Evolutionary conservation across 2,888 invertebrate genomes (phyloP), one percentile per base, ranked within the genome.

Genomic region (Patella pellucida): DNA sequence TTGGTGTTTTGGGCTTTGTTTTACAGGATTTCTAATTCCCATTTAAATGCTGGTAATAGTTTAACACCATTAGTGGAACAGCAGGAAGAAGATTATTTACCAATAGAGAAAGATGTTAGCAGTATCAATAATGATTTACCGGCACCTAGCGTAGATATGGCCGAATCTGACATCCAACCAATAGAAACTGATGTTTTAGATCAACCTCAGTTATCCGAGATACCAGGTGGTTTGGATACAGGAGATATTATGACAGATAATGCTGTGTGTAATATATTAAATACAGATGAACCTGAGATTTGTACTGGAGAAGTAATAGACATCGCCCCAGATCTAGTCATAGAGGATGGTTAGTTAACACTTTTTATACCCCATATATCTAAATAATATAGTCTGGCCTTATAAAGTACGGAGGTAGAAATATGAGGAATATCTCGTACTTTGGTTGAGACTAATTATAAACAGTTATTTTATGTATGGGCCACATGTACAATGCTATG

Each of bases 21-120:
- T 78, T 79, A 52, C 77, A 84, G 84, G 78, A 84, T 82, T 54
- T 81, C 82, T 12, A 82, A 74, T 72, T 78, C 82, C 50, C 81
- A 71, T 73, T 23, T 78, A 12, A 76, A 74, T 67, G 67, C 76
- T 41, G 74, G 77, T 51, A 76, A 77, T 62, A 78, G 74, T n/a
- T 68, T 81, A 69, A 75, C 81, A 50, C 79, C 81, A 50, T 68
- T 81, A 41, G 62, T 62, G 11, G 80, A 81, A 72, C 76, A 76
- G 62, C 69, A 52, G 14, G 81, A 81, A 52, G 78, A 68, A 16
- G 62, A 62, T 23, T 62, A 12, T 14, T 23, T 23, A 23, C 62
- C 19, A 19, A 11, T 62, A 23, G 19, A 19, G 14, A 23, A 19
- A 5, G 62, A 62, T 62, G 69, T 73, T 16, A 52, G 31, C 11